Conservation (phyloP, 2,797 vertebrate species). For the Poecilia wingei region DNA sequence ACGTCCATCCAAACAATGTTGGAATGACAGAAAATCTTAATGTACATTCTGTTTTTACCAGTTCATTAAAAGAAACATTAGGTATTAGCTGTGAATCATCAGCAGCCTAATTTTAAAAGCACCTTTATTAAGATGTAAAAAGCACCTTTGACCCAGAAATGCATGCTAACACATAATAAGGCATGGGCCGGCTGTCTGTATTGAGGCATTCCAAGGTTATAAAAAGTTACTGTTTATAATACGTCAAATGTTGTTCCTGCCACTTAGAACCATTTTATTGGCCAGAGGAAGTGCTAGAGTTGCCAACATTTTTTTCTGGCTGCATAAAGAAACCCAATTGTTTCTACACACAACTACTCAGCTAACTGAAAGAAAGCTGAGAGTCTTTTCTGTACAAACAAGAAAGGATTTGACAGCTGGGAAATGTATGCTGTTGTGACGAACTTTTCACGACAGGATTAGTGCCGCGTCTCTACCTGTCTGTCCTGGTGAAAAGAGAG, state of each 20-base stretch:
- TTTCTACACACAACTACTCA: neutral
- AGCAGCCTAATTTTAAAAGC: conserved; percentile 35
- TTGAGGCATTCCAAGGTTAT: neutral
- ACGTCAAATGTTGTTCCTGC: neutral
- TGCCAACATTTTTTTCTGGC: neutral
- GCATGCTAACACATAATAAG: neutral
- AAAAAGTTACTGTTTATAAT: neutral
- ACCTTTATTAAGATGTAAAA: conserved; percentile 22
- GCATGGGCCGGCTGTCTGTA: neutral
- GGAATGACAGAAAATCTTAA: conserved; percentile 32
- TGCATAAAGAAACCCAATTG: neutral
- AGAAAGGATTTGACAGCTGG: neutral
- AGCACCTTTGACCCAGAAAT: conserved; percentile 35
- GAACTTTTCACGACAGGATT: neutral
- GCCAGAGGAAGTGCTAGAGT: neutral
- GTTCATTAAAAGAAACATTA: conserved; percentile 14
- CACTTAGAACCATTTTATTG: neutral
- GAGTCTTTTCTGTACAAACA: neutral
- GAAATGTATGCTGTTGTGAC: neutral
- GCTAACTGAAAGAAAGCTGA: neutral
- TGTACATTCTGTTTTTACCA: conserved; percentile 59
- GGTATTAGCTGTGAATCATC: conserved; percentile 21
- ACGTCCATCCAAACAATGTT: conserved; percentile 9
- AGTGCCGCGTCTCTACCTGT: neutral
- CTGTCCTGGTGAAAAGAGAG: neutral